Conservation (phyloP, 2,888 invertebrate species). For the Pegoplata infirma region DNA sequence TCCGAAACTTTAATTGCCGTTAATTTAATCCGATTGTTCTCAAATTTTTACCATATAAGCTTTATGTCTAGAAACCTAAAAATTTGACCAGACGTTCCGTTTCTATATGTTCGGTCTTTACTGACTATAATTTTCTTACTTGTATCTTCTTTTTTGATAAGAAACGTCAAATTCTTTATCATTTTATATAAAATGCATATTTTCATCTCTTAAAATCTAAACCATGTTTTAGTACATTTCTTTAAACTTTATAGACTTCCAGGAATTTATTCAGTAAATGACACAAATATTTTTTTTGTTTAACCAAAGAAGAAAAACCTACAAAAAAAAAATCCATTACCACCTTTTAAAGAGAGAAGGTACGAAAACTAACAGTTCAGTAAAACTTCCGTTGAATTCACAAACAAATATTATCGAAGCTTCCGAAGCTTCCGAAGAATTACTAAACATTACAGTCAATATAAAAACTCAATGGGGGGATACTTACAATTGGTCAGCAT, state of each 20-base stretch:
- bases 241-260: slow-evolving; percentile 7
- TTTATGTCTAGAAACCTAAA: too few species aligned
- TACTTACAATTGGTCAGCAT: not conserved
- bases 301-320: not conserved
- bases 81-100: too few species aligned
- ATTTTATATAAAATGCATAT: too few species aligned
- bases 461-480: not conserved
- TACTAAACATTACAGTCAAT: slow-evolving; percentile 27
- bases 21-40: too few species aligned
- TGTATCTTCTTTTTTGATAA: too few species aligned
- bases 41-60: too few species aligned
- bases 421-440: slow-evolving; percentile 73
- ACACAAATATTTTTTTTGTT: not conserved
- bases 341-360: slow-evolving; percentile 61
- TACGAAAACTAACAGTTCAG: slow-evolving; percentile 72
- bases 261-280: slow-evolving; percentile 4
- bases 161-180: too few species aligned
- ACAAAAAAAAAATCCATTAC: slow-evolving; percentile 51
- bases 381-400: slow-evolving; percentile 71
- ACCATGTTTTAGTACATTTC: too few species aligned
- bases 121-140: too few species aligned
- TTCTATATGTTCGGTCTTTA: too few species aligned
- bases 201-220: too few species aligned
- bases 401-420: slow-evolving; percentile 71
- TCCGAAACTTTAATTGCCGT: too few species aligned